Conservation (phyloP, 2,888 invertebrate genomes). For the Drosophila affinis region DNA sequence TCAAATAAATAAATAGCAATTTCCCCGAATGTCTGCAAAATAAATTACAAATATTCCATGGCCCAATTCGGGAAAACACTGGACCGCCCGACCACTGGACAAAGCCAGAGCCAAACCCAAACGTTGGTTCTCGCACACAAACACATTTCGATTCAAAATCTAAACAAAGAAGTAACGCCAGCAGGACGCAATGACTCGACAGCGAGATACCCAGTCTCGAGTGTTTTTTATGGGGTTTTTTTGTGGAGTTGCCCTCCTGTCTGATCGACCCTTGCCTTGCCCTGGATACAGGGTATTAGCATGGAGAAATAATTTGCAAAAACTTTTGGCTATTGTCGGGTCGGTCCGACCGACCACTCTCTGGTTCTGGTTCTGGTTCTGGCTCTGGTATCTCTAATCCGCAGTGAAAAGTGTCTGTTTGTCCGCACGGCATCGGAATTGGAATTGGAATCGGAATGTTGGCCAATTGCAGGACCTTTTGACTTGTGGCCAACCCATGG, state of each 20-base stretch:
- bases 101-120: constrained; percentile 29
- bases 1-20: constrained; percentile 47
- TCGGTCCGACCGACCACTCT: background rate
- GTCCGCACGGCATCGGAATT: constrained; percentile 41
- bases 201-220: background rate
- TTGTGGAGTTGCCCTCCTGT: background rate
- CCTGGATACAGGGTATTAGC: background rate
- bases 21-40: constrained; percentile 43
- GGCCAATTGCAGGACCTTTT: constrained; percentile 62
- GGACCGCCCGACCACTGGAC: constrained; percentile 22
- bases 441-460: constrained; percentile 52
- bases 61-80: constrained; percentile 39
- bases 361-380: constrained; percentile 31
- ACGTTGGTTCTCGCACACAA: constrained; percentile 12
- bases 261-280: background rate
- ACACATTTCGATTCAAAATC: constrained; percentile 16
- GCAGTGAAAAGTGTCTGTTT: constrained; percentile 52
- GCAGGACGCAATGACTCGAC: background rate
- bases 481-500: constrained; percentile 32
- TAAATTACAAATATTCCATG: constrained; percentile 57
- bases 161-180: background rate
- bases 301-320: constrained; percentile 40
- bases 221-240: background rate
- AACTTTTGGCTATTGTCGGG: constrained; percentile 17
- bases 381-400: constrained; percentile 50